Evolutionary conservation across 2,888 invertebrate genomes (phyloP).

Genomic region (Smittia sp.): DNA sequence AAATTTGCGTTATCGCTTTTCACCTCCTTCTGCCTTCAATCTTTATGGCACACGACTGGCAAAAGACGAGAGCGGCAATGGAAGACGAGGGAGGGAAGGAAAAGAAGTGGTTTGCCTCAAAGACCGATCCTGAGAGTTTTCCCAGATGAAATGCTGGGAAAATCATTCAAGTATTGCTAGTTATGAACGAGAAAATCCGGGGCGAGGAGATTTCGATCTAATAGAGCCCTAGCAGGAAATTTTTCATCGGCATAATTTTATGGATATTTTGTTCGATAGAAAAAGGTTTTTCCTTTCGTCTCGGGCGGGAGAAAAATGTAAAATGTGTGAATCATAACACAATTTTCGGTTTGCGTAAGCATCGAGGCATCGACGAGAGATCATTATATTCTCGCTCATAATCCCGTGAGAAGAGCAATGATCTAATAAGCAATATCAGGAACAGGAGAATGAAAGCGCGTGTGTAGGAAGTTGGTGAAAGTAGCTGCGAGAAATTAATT

Average conservation of each 20-base stretch:
- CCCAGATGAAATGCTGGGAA: conserved; percentile 20
- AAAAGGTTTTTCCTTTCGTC: neutral
- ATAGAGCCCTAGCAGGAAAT: neutral
- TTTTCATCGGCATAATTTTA: neutral
- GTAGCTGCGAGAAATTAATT: conserved; percentile 5
- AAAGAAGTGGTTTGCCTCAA: neutral
- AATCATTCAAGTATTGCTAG: neutral
- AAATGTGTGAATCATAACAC: conserved; percentile 20
- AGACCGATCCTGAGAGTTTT: conserved; percentile 1
- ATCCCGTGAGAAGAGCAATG: neutral
- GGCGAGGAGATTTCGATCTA: neutral
- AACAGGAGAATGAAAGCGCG: neutral
- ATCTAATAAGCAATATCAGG: conserved; percentile 10
- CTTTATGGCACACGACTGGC: conserved; percentile 10
- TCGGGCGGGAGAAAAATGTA: neutral
- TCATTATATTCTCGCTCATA: neutral
- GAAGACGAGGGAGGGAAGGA: neutral
- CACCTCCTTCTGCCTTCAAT: neutral
- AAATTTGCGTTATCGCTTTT: neutral
- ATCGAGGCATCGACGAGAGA: neutral
- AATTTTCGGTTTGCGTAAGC: neutral
- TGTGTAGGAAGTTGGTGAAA: neutral
- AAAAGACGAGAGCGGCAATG: neutral
- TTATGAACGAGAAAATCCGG: neutral
- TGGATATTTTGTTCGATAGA: neutral